Percentiles rank a stretch among this genome's conserved stretches.
Conservation (phyloP, 2,797 vertebrate species). For the Steatocranus sp. region DNA sequence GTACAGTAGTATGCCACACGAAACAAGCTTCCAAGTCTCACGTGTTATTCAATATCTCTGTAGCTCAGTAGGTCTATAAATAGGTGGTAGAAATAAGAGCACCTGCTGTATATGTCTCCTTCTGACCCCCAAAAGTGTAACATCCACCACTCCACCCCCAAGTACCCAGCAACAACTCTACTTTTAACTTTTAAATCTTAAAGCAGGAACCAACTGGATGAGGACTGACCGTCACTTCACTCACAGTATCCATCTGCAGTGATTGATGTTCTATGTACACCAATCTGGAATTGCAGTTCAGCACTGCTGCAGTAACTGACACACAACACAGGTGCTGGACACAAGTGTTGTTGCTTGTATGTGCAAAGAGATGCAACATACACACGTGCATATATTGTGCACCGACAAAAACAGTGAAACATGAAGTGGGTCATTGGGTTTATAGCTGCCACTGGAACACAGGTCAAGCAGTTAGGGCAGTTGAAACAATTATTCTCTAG, state of each 20-base stretch:
- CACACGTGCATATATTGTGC: background rate
- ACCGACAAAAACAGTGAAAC: background rate
- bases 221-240: background rate
- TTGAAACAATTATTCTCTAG: background rate
- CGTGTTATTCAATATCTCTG: slow-evolving; percentile 17
- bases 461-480: background rate
- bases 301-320: background rate
- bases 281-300: background rate
- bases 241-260: background rate
- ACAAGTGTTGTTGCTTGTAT: background rate
- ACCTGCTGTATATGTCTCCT: slow-evolving; percentile 46
- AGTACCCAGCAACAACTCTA: slow-evolving; percentile 45
- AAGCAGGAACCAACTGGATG: slow-evolving; percentile 10
- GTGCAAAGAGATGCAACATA: background rate
- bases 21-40: background rate
- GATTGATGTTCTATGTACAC: background rate
- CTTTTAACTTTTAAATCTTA: slow-evolving; percentile 50
- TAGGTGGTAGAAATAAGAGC: slow-evolving; percentile 37
- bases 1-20: background rate
- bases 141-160: background rate
- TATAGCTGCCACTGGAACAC: background rate
- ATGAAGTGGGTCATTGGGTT: slow-evolving; percentile 35
- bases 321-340: background rate
- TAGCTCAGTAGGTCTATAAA: slow-evolving; percentile 32
- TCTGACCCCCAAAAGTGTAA: background rate